Percentiles rank a stretch among this genome's conserved stretches.
Evolutionary conservation across 2,797 vertebrate genomes (phyloP).

Genomic region (Megaceryle alcyon): DNA sequence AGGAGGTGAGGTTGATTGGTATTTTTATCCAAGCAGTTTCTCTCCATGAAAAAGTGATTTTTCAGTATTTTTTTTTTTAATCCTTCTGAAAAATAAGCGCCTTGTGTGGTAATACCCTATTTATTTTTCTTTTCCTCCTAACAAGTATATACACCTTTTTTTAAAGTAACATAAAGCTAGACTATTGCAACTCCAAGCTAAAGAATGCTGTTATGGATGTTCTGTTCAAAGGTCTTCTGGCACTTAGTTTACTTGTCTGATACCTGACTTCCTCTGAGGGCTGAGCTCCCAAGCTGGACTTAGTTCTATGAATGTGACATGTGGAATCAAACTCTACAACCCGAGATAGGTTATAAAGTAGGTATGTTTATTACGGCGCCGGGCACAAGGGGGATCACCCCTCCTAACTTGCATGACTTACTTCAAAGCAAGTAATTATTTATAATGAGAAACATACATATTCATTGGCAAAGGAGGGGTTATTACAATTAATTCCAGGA

Average conservation of each 20-base stretch:
- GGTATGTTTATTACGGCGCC: no score
- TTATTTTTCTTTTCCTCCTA: not conserved
- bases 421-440: no score
- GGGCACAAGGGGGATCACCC: no score
- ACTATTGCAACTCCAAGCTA: not conserved
- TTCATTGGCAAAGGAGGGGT: no score
- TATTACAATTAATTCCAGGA: no score
- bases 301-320: not conserved
- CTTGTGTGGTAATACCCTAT: not conserved
- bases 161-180: not conserved
- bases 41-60: not conserved
- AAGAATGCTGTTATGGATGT: accelerated
- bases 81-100: not conserved
- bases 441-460: no score
- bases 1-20: not conserved
- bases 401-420: no score
- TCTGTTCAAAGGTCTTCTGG: not conserved
- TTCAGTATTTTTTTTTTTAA: not conserved
- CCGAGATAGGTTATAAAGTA: no score
- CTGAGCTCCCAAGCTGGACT: not conserved
- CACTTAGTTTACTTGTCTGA: not conserved
- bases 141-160: not conserved
- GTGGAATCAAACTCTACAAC: no score
- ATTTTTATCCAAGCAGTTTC: not conserved
- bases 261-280: not conserved